Evolutionary conservation across 30 jellyfish, hydroid and myxozoan species (phyloP), one percentile per base, ranked within the genome.

Genomic region (Hydractinia symbiolongicarpus): DNA sequence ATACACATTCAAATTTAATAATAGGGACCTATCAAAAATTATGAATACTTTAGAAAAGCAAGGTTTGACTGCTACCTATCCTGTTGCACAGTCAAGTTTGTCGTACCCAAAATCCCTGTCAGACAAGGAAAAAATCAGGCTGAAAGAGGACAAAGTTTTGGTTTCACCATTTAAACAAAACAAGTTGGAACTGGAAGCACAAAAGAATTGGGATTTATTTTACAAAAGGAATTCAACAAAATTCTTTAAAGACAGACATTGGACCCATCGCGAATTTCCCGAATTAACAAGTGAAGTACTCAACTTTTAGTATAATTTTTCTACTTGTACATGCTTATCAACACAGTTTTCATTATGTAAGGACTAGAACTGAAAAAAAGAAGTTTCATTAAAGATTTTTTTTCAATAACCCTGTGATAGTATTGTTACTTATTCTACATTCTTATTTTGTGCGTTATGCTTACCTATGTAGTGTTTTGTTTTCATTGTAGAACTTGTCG

Each of bases 191-290:
- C 53, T 50, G 57, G 96, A 94, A 4, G 96, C 97, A 5, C 95
- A 83, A 44, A 94, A 89, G 81, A 89, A 94, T 66, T 94, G 97
- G 99, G 99, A 94, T 79, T 66, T 94, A 49, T 94, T 94, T 83
- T 94, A 94, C 78, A 94, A 94, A 67, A 72, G 99, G 83, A 94
- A 94, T 78, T 86, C 95, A 8, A 94, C 97, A n/a, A 94, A 91
- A 13, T 94, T 94, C 78, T 94, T 89, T 73, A 94, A 94, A 64
- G 99, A 94, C 81, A 88, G 99, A 16, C 99, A 94, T 81, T 89
- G 99, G 97, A 89, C 96, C 4, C 51, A 82, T 10, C 80, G 97
- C 76, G 99, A 94, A 78, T 89, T 94, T 86, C 51, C 61, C 15
- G 99, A 89, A 76, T 86, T 94, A 61, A 61, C 84, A 14, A 68